phyloP scores from a whole-genome alignment of 1,140 invertebrate species.

The Trypoxylus dichotomus region DNA sequence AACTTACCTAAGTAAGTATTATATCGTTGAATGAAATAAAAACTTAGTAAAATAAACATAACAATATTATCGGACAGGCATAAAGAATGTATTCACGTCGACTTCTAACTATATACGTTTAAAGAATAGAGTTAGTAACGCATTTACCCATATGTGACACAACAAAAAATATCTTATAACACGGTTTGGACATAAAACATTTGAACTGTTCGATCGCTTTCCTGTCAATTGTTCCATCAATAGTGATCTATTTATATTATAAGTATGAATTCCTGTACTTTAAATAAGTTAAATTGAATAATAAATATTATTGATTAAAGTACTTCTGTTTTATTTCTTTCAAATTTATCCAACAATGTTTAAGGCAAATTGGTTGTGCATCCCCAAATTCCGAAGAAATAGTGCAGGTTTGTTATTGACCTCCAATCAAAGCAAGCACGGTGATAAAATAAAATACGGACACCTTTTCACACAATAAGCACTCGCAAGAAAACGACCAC shows the following conservation, averaged over 20 bases:
- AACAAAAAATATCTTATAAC: not conserved
- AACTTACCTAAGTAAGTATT: not conserved
- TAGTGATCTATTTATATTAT: not conserved
- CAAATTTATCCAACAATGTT: too few species aligned
- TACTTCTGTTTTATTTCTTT: not conserved
- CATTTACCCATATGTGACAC: conserved; percentile 9
- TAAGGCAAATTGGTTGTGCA: too few species aligned
- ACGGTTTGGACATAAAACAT: not conserved
- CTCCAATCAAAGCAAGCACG: too few species aligned
- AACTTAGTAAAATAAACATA: not conserved
- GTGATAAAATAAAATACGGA: too few species aligned
- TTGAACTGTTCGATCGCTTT: not conserved
- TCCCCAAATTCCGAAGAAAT: too few species aligned
- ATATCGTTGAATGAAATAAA: not conserved
- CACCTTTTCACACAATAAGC: too few species aligned
- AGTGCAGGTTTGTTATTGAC: too few species aligned
- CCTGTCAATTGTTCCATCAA: not conserved
- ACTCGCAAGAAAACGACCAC: too few species aligned
- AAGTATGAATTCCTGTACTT: conserved; percentile 22
- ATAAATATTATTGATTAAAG: conserved; percentile 22
- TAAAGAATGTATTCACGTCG: not conserved
- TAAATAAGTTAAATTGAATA: conserved; percentile 7
- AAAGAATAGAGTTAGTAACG: conserved; percentile 5
- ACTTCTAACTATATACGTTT: not conserved
- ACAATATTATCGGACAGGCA: not conserved